Percentiles rank a stretch among this genome's conserved stretches.
Conservation (phyloP, 2,888 invertebrate species). For the Lithophane leautieri region DNA sequence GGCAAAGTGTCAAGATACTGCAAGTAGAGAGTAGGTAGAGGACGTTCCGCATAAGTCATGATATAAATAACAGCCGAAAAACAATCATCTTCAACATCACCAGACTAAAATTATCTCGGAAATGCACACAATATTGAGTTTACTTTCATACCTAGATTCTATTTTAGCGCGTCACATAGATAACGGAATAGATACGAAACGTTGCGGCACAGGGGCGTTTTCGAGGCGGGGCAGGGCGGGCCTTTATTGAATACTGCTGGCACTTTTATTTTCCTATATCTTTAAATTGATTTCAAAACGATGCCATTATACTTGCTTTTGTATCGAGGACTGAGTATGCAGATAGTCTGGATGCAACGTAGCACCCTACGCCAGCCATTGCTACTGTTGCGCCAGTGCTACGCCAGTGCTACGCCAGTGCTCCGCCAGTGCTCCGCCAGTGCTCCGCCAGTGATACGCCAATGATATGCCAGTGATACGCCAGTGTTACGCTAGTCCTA, state of each 20-base stretch:
- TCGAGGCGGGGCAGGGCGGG: constrained; percentile 12
- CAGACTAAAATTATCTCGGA: constrained; percentile 17
- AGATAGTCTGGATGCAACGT: not conserved
- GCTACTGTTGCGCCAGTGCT: not conserved
- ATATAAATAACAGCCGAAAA: constrained; percentile 19
- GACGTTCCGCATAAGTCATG: constrained; percentile 1
- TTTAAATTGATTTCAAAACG: not conserved
- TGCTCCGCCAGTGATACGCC: not conserved
- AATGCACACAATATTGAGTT: constrained; percentile 26
- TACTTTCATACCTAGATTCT: not conserved
- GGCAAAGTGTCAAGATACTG: not conserved
- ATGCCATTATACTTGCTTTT: not conserved
- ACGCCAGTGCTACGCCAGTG: not conserved
- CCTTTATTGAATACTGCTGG: not conserved
- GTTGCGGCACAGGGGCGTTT: not conserved
- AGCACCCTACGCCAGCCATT: not conserved
- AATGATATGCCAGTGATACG: not conserved
- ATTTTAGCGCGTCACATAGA: not conserved
- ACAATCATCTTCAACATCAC: not conserved
- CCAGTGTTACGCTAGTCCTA: not conserved
- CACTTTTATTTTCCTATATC: constrained; percentile 2
- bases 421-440: not conserved
- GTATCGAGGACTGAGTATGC: not conserved
- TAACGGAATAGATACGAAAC: constrained; percentile 8
- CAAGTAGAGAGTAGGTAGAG: not conserved